Evolutionary conservation across 92 coral and sea anemone species (phyloP).

Genomic region (Phenganax subtilis): DNA sequence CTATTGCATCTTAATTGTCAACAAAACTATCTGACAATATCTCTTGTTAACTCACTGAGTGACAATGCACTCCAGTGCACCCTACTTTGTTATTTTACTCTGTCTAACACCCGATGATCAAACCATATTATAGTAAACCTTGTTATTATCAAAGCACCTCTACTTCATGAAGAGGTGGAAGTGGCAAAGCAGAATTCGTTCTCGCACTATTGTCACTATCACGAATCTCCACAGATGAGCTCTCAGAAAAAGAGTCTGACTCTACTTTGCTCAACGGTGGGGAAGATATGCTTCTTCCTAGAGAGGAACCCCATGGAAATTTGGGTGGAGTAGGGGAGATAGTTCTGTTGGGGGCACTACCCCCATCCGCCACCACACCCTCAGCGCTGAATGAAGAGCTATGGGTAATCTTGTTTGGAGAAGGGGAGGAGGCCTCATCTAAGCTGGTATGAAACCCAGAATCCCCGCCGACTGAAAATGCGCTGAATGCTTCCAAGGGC

Average conservation of each 20-base stretch:
- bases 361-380: background rate
- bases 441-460: background rate
- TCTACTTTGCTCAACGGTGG: background rate
- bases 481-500: background rate
- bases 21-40: too few relatives aligned
- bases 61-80: too few relatives aligned
- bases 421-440: background rate
- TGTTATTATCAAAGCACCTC: too few relatives aligned
- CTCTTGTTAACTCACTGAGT: too few relatives aligned
- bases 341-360: background rate
- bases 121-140: too few relatives aligned
- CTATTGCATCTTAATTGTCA: too few relatives aligned
- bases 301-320: background rate
- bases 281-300: background rate
- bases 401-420: background rate
- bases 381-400: too few relatives aligned
- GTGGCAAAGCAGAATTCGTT: conserved; percentile 21
- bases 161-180: too few relatives aligned
- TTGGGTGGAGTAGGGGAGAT: background rate
- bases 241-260: background rate
- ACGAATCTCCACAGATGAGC: background rate
- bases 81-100: too few relatives aligned
- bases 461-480: background rate
- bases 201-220: background rate
- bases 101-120: too few relatives aligned